Base-by-base conservation (phyloP, 1,140 invertebrate genomes). In the Pygmarrhopalites habei region DNA sequence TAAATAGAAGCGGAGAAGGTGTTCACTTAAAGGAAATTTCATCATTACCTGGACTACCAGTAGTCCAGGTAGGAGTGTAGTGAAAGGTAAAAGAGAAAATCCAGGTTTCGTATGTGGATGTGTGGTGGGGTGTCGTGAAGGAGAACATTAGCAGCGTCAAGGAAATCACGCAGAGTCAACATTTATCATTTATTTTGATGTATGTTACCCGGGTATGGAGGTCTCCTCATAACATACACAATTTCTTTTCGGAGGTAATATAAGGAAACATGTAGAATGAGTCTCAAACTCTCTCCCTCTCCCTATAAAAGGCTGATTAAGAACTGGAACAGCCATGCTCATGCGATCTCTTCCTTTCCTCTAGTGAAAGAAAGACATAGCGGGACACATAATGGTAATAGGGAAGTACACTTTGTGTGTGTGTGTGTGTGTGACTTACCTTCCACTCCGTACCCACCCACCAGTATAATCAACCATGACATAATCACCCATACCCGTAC, bases 101-200 rank as follows among this genome's bases (percentile, higher is more conserved):
- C n/a, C n/a, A n/a, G n/a, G n/a, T n/a, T n/a, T n/a, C n/a, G n/a
- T n/a, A n/a, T n/a, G n/a, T n/a, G n/a, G n/a, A n/a, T n/a, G n/a
- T n/a, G n/a, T n/a, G n/a, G 12, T 41, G n/a, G 12, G 39, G n/a
- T 41, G n/a, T 41, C 39, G 39, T 41, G 39, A 41, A 41, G 47
- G 23, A 49, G 47, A 49, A 49, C 14, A 49, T 49, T 15, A 49
- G 47, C 39, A 41, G n/a, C 12, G 39, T n/a, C 12, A 41, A 41
- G 39, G n/a, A 41, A 41, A 41, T 41, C 39, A 23, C 47, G 47
- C 47, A 49, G 21, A 49, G 47, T 49, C 47, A 23, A 49, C 14
- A 49, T 49, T 23, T 49, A 10, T 7, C 23, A 49, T 14, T 49
- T 49, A 49, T 23, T 49, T 49, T 49, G 47, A 49, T 49, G 7